Base-by-base conservation (phyloP, 2,888 invertebrate species). In the Villa cingulata region DNA sequence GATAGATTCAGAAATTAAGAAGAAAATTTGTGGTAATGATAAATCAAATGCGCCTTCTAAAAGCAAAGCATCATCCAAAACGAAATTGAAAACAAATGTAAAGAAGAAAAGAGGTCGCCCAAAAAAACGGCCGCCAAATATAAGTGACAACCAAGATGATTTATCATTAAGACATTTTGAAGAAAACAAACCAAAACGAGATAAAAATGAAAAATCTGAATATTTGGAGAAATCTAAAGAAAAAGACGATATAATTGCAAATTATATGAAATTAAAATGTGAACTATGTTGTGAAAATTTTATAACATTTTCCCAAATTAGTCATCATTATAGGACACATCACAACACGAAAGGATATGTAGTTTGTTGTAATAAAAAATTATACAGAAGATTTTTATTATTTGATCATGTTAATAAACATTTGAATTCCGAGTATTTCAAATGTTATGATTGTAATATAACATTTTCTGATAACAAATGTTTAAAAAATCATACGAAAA, bases 351-450 rank as follows among this genome's bases (percentile, higher is more conserved):
- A 58, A 27, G 68, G 66, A 3, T 68, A 65, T 48, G 58, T 62
- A 1, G 52, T 60, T 9, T 68, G 68, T 40, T 68, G 68, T 48
- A 63, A 64, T 45, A 62, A 63, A 42, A 68, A 67, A 49, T 65
- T 66, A 38, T 62, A 60, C 38, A 63, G 64, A 39, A 60, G 66
- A 2, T 59, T 62, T 6, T 58, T 62, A 12, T 58, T 68, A 41
- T 59, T 65, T 5, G 68, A 67, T 43, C 68, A 68, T 48, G 63
- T 68, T 2, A 62, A 65, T 39, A 60, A 62, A 3, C 68, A 68
- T 51, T 47, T 60, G 10, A 61, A 68, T 58, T 68, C 68, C 2
- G 65, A 66, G 48, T 62, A 62, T 49, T 68, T 65, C 44, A 68
- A 64, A 45, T 68, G 68, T 50, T 54, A 61, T 7, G 58, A 59